These are phyloP conservation scores for Orthosia cruda DNA, from an alignment of 2,888 invertebrate species.

Conservation along the genomic window DNA sequence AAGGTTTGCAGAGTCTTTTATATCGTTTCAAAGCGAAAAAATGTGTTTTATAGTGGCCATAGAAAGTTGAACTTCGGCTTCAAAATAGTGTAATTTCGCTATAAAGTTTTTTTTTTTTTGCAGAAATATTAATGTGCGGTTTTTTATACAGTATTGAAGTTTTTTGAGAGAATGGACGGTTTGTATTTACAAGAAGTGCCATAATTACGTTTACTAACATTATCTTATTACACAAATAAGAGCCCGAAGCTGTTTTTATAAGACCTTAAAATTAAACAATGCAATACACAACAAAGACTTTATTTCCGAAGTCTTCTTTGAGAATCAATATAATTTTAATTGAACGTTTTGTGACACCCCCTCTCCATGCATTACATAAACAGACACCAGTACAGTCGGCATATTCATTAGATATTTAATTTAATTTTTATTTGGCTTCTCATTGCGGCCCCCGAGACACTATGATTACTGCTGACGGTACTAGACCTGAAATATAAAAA, in stretches of 20 bases:
- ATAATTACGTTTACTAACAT: too few relatives aligned
- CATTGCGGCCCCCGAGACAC: constrained; percentile 92
- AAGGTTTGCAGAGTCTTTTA: too few relatives aligned
- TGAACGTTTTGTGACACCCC: constrained; percentile 62
- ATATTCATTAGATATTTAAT: constrained; percentile 17
- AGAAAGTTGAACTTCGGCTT: too few relatives aligned
- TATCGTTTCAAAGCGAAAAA: too few relatives aligned
- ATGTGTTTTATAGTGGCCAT: too few relatives aligned
- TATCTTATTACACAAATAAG: background rate
- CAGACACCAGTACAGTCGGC: constrained; percentile 40
- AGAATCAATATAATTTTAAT: constrained; percentile 60
- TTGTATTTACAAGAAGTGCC: too few relatives aligned
- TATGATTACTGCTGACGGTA: constrained; percentile 96
- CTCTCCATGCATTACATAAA: constrained; percentile 55
- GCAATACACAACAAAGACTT: constrained; percentile 62
- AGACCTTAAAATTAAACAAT: constrained; percentile 35
- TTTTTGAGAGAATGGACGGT: too few relatives aligned
- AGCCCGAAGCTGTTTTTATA: background rate
- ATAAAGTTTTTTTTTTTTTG: too few relatives aligned
- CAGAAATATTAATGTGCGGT: too few relatives aligned
- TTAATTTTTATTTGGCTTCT: constrained; percentile 31
- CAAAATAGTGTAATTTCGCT: too few relatives aligned
- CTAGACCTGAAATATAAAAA: constrained; percentile 93
- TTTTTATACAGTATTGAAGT: too few relatives aligned
- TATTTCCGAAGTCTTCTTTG: constrained; percentile 60